Evolutionary conservation across 2,888 invertebrate species (phyloP), one percentile per base, ranked within the genome.

Genomic region (Cetonia aurata): DNA sequence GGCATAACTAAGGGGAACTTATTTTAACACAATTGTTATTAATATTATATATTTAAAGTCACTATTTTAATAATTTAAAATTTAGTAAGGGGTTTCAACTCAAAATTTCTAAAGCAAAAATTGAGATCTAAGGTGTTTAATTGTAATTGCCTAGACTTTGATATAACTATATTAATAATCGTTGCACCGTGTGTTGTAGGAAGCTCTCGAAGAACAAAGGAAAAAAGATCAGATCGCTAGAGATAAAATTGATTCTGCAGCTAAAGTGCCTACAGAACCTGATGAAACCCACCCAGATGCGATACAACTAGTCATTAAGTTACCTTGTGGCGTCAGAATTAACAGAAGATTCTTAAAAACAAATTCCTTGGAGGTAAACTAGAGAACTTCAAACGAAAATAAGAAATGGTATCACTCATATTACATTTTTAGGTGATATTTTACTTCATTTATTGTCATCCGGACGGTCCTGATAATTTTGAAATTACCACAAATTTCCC

Each of bases 401-500:
- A 1, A n/a, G 9, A 33, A 17, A 13, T 41, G 10, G 17, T 15
- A 15, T 33, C 31, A 44, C 56, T 15, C 42, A 52, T 41, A n/a
- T 13, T 67, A 75, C 76, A 70, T 75, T 75, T 89, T 41, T 86
- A 98, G 96, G 93, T 94, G 82, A 89, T 99, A 73, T 96, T 96
- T 86, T 93, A 96, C 85, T 98, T 94, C 86, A 94, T 98, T 75
- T 97, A 98, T 86, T 96, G 97, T 82, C 96, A 98, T 86, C 95
- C 96, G 3, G 91, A 92, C 78, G 92, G 98, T 12, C 98, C 98
- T 0, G 90, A 96, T 82, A 92, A 93, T 82, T 98, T 98, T 83
- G 96, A 98, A 87, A 96, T 98, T 75, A 95, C 96, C 59, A 96
- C 96, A 75, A 98, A 97, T 86, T 98, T 96, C 84, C 98, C 98